Conservation (phyloP, 2,888 invertebrate species). For the Plemyria rubiginata region DNA sequence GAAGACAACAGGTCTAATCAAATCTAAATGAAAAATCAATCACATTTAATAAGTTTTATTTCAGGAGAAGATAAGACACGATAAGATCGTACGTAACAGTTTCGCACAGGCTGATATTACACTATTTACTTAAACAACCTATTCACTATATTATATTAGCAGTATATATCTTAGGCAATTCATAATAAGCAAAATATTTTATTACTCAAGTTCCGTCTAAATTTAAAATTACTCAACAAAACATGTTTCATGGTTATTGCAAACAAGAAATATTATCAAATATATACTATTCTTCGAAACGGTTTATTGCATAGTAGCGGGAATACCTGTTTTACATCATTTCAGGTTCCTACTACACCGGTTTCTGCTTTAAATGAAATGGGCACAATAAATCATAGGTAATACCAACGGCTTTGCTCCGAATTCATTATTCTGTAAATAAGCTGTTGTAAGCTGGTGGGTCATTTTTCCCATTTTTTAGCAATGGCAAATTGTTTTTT, state of each 20-base stretch:
- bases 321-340: slow-evolving; percentile 20
- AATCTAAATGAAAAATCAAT: too few species aligned
- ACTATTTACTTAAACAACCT: too few species aligned
- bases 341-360: slow-evolving; percentile 4
- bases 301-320: slow-evolving; percentile 14
- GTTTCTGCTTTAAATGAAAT: slow-evolving; percentile 27
- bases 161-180: too few species aligned
- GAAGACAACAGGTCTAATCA: too few species aligned
- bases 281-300: slow-evolving; percentile 4
- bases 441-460: slow-evolving; percentile 6
- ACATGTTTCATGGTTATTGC: background rate
- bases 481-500: background rate
- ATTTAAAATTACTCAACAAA: background rate
- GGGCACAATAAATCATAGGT: slow-evolving; percentile 30
- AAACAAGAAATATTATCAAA: slow-evolving; percentile 1
- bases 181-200: background rate
- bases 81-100: too few species aligned
- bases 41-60: too few species aligned
- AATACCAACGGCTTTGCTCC: slow-evolving; percentile 13
- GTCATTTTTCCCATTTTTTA: slow-evolving; percentile 10
- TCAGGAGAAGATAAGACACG: too few species aligned
- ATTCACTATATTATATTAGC: too few species aligned
- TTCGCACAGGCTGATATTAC: too few species aligned
- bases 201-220: background rate
- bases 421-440: slow-evolving; percentile 15